Evolutionary conservation across 2,113 vertebrate genomes (phyloP).

Genomic region (Murina feae): DNA sequence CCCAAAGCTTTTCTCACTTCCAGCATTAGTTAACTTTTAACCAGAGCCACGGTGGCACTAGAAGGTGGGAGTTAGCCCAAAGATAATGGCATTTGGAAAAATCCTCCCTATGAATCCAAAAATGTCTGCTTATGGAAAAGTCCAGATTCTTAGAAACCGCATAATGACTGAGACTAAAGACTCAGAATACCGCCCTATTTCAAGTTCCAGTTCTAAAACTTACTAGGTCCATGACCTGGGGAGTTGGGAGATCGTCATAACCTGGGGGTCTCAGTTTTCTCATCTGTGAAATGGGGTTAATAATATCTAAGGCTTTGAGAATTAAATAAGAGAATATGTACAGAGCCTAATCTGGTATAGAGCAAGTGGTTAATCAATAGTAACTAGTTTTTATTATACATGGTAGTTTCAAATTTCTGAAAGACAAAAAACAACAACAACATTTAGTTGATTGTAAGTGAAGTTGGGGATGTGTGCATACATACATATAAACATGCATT

Average conservation of each 20-base stretch:
- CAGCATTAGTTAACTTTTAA: background rate
- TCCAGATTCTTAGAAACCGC: constrained; percentile 18
- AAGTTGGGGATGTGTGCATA: background rate
- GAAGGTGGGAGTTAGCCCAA: background rate
- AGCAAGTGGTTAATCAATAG: background rate
- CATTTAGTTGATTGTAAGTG: background rate
- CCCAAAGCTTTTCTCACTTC: background rate
- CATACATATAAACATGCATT: background rate
- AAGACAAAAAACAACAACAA: background rate
- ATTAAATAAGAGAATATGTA: background rate
- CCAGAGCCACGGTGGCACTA: background rate
- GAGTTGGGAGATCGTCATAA: background rate
- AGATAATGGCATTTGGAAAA: background rate
- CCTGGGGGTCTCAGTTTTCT: background rate
- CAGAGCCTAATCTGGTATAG: background rate
- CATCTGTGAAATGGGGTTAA: background rate
- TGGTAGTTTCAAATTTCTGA: background rate
- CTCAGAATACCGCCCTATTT: background rate
- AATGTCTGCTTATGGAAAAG: background rate
- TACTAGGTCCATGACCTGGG: background rate
- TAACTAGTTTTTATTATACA: background rate
- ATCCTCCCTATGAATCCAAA: background rate
- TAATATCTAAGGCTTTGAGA: background rate
- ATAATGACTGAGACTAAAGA: background rate
- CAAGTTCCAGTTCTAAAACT: background rate